These are phyloP conservation scores for Orius insidiosus DNA, from an alignment of 1,140 invertebrate genomes.

Conservation along the genomic window DNA sequence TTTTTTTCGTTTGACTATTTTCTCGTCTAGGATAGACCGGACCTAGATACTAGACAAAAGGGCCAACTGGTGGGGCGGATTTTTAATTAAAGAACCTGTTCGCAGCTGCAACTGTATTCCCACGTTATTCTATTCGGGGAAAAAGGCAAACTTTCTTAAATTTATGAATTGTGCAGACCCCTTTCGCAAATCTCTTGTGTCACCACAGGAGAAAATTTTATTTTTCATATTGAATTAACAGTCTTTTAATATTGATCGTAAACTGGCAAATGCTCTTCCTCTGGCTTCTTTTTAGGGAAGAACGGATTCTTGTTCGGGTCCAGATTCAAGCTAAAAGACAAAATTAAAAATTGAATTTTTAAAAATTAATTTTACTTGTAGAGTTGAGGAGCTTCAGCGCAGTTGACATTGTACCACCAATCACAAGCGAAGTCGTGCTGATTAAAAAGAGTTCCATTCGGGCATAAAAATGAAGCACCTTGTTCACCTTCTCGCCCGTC, in stretches of 20 bases:
- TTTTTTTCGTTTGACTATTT: too few species aligned
- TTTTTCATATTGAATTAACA: background rate
- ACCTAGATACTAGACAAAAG: slow-evolving; percentile 1
- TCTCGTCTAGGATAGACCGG: too few species aligned
- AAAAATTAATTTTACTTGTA: slow-evolving; percentile 34
- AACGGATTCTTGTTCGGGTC: slow-evolving; percentile 65
- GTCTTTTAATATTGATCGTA: background rate
- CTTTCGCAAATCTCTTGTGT: background rate
- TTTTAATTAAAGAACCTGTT: background rate
- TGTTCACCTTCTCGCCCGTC: slow-evolving; percentile 64
- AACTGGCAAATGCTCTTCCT: slow-evolving; percentile 12
- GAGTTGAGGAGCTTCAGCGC: slow-evolving; percentile 40
- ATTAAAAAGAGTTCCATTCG: slow-evolving; percentile 77
- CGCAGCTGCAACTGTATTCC: slow-evolving; percentile 3
- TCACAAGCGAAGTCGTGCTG: slow-evolving; percentile 75
- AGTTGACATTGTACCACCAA: slow-evolving; percentile 87
- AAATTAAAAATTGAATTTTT: background rate
- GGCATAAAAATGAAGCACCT: slow-evolving; percentile 65
- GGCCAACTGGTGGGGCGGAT: background rate
- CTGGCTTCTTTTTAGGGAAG: slow-evolving; percentile 45
- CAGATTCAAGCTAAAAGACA: slow-evolving; percentile 44
- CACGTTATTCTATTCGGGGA: slow-evolving; percentile 1
- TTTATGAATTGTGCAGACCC: background rate
- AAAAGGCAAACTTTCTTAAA: slow-evolving; percentile 4
- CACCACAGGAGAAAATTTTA: background rate